These are phyloP conservation scores for Lacanobia wlatinum DNA, from an alignment of 2,888 invertebrate genomes.

Conservation along the genomic window DNA sequence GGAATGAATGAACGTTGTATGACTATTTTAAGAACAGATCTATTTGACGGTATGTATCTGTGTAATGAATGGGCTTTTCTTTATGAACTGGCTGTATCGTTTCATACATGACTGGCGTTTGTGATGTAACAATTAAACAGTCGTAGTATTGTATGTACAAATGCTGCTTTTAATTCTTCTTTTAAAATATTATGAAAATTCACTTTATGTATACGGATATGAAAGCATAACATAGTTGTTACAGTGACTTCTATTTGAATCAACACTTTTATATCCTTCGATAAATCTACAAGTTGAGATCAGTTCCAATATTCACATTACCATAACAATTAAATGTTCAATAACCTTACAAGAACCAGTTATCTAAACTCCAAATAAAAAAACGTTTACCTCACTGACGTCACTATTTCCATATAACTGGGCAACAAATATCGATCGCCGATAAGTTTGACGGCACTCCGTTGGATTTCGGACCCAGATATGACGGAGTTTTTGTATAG, in stretches of 20 bases:
- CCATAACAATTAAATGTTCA: conserved; percentile 15
- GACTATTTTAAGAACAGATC: conserved; percentile 49
- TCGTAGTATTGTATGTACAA: background rate
- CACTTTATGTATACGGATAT: background rate
- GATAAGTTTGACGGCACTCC: conserved; percentile 35
- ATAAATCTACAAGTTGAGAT: background rate
- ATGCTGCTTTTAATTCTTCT: background rate
- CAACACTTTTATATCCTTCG: background rate
- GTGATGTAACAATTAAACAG: background rate
- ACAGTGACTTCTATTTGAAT: background rate
- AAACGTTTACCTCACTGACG: conserved; percentile 33
- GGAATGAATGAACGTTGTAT: conserved; percentile 60
- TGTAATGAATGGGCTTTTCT: conserved; percentile 17
- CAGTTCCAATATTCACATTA: background rate
- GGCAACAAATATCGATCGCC: conserved; percentile 50
- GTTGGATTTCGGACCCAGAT: conserved; percentile 28
- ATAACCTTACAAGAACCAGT: conserved; percentile 22
- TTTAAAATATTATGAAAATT: background rate
- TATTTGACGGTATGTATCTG: conserved; percentile 5
- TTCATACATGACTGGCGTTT: background rate
- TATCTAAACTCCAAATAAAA: conserved; percentile 22
- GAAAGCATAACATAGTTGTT: background rate
- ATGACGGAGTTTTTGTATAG: background rate
- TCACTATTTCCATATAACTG: conserved; percentile 45
- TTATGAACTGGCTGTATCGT: background rate